These are phyloP conservation scores for Selene dorsalis DNA, from an alignment of 2,797 vertebrate genomes.

Conservation along the genomic window DNA sequence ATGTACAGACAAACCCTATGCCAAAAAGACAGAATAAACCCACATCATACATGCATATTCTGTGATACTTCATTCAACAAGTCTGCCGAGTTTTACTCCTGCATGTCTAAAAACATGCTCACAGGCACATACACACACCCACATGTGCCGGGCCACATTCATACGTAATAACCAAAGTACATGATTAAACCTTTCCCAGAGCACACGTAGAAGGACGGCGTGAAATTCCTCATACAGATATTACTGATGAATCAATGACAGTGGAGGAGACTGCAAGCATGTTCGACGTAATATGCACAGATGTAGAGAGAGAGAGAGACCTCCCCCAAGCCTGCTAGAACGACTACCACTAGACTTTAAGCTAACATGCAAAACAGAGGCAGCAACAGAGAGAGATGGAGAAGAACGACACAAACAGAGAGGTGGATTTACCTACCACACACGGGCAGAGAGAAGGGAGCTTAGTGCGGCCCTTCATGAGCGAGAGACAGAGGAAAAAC, in stretches of 20 bases:
- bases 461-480: conserved; percentile 93
- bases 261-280: conserved; percentile 52
- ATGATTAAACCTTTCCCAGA: conserved; percentile 53
- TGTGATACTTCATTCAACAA: conserved; percentile 74
- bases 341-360: conserved; percentile 68
- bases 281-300: conserved; percentile 65
- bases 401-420: conserved; percentile 76
- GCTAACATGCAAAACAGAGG: conserved; percentile 80
- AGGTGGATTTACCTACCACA: conserved; percentile 91
- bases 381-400: conserved; percentile 72
- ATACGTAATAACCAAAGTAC: conserved; percentile 64
- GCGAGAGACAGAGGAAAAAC: conserved; percentile 86
- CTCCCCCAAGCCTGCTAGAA: conserved; percentile 62
- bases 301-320: conserved; percentile 64
- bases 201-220: conserved; percentile 39
- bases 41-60: conserved; percentile 27
- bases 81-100: conserved; percentile 73
- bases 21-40: conserved; percentile 4
- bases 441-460: conserved; percentile 94
- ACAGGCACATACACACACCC: conserved; percentile 68
- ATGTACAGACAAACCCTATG: background rate
- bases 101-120: conserved; percentile 62
- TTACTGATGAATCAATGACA: conserved; percentile 55
- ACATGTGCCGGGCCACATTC: conserved; percentile 76
- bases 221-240: conserved; percentile 27